Conservation (phyloP, 2,113 vertebrate species). For the Apaloderma vittatum region DNA sequence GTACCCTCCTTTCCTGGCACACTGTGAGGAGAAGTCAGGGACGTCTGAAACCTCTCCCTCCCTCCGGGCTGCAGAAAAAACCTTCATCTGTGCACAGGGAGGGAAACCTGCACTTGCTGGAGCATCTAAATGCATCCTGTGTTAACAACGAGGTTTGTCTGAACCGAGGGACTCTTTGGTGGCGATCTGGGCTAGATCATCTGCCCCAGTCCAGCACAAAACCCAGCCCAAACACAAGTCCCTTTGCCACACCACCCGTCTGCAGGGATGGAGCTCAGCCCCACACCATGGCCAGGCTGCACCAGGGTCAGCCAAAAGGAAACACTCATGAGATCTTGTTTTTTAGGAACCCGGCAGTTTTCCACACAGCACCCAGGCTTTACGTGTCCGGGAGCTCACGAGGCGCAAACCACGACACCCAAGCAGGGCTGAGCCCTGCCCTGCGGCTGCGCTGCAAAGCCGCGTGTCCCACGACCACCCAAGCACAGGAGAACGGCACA, state of each 20-base stretch:
- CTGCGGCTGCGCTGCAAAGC: accelerated
- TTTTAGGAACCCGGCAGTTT: accelerated
- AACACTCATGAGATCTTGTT: accelerated
- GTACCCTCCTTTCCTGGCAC: background rate
- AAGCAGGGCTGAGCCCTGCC: accelerated
- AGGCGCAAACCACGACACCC: background rate
- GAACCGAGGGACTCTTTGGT: accelerated
- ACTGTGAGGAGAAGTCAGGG: background rate
- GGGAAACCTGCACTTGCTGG: accelerated
- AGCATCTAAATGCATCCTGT: accelerated
- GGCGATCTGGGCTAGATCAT: accelerated
- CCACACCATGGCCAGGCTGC: background rate
- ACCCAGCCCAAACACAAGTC: accelerated
- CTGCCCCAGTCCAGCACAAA: background rate
- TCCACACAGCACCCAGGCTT: background rate
- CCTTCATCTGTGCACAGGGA: accelerated
- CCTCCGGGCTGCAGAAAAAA: background rate
- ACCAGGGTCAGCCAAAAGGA: too few species aligned
- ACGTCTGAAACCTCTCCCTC: accelerated
- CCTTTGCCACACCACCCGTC: accelerated
- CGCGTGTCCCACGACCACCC: accelerated
- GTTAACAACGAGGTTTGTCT: accelerated
- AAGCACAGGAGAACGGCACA: background rate
- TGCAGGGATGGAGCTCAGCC: background rate
- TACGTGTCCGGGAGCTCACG: background rate